Base-by-base conservation (phyloP, 2,888 invertebrate genomes). In the Ctena decussata region DNA sequence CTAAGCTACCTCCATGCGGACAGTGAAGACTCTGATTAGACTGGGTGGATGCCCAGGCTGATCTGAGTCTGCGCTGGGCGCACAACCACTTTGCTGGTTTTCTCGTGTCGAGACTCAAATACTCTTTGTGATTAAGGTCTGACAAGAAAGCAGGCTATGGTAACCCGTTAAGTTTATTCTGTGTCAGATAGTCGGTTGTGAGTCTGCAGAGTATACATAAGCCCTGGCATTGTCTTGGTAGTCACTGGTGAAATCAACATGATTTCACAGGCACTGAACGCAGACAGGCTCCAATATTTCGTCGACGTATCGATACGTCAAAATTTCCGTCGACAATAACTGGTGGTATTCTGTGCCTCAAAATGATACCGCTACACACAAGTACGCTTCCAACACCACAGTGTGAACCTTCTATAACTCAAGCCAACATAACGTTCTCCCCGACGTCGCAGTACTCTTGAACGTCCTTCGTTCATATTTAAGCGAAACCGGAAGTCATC, bases 401-500 rank as follows among this genome's bases (percentile, higher is more conserved):
- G n/a, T 74, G 74, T 21, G 27, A 24, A 21, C 39, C 37, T 32
- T 72, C n/a, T 21, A 44, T 24, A 18, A 41, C 44, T 12, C 60
- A 76, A 49, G 27, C n/a, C 76, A 15, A 39, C 57, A 11, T 53
- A 71, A 30, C 39, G 72, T 72, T 79, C 72, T 11, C 72, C 79
- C 1, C 72, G n/a, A 24, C 69, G 60, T 44, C 41, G 8, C 72
- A 53, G 57, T 24, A 70, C 37, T 39, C 57, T 11, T 21, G 15
- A 0, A 24, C 44, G 37, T 80, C 79, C 30, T 35, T 21, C n/a
- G n/a, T n/a, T n/a, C 79, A 79, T 72, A 41, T 53, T 41, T 18
- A 72, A 27, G n/a, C 79, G 57, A 41, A 80, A 73, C 30, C 60
- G 53, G 1, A 73, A 80, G 24, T 80, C 79, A 32, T 80, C 79